Percentiles rank a stretch among this genome's conserved stretches.
Conservation (phyloP, 2,797 vertebrate species). For the Propithecus perrieri region DNA sequence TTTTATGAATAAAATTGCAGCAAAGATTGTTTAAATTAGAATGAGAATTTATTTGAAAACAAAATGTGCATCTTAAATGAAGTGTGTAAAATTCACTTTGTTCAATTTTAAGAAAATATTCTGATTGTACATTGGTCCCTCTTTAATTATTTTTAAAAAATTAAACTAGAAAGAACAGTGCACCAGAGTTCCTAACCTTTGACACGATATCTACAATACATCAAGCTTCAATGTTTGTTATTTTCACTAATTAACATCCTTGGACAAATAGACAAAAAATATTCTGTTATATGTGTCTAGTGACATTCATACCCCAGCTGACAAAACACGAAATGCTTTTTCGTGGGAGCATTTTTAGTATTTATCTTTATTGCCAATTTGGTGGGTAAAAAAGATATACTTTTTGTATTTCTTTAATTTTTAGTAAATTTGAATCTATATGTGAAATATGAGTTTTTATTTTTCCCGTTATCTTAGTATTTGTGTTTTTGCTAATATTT, state of each 20-base stretch:
- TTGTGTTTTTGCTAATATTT: background rate
- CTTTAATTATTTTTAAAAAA: background rate
- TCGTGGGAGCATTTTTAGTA: background rate
- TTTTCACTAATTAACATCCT: background rate
- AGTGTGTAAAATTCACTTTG: fast-evolving
- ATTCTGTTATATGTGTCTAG: background rate
- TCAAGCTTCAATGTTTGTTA: background rate
- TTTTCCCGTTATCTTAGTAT: background rate
- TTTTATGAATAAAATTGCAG: background rate
- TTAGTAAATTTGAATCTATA: background rate
- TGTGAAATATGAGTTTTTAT: background rate
- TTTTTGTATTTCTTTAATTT: background rate
- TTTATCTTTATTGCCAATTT: background rate
- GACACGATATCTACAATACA: background rate
- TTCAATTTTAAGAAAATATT: background rate
- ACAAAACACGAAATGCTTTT: background rate
- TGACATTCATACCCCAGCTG: background rate
- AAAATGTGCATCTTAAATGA: background rate
- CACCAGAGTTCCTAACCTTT: background rate
- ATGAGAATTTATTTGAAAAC: background rate
- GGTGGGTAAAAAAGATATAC: background rate
- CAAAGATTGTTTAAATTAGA: background rate
- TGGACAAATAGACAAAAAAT: background rate
- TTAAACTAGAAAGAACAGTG: background rate
- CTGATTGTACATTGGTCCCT: background rate